Percentiles rank a stretch among this genome's conserved stretches.
Evolutionary conservation across 2,888 invertebrate genomes (phyloP).

Genomic region (Baronia brevicornis): DNA sequence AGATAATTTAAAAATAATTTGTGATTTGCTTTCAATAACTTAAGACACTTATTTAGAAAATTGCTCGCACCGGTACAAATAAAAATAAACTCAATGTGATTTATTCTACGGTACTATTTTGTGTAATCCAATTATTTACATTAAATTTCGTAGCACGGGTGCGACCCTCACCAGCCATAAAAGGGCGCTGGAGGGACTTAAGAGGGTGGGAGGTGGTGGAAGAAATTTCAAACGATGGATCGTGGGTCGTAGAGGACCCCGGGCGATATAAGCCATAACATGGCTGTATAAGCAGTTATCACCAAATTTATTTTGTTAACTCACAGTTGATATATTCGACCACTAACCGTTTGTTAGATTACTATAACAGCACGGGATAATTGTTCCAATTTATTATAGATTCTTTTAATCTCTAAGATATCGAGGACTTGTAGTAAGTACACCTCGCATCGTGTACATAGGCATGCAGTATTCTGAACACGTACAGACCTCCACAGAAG

Average conservation of each 20-base stretch:
- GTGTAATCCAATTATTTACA: slow-evolving; percentile 49
- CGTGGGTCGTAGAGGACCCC: slow-evolving; percentile 31
- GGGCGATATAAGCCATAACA: slow-evolving; percentile 44
- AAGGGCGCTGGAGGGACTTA: slow-evolving; percentile 44
- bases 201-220: slow-evolving; percentile 38
- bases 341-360: too few relatives aligned
- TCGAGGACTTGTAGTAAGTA: too few relatives aligned
- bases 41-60: slow-evolving; percentile 30
- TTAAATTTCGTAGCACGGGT: slow-evolving; percentile 51
- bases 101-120: slow-evolving; percentile 41
- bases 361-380: too few relatives aligned
- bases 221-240: slow-evolving; percentile 41
- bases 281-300: not conserved
- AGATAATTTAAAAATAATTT: too few relatives aligned
- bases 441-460: too few relatives aligned
- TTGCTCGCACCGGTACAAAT: slow-evolving; percentile 24
- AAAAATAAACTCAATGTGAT: slow-evolving; percentile 38
- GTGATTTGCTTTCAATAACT: too few relatives aligned
- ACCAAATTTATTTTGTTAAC: slow-evolving; percentile 3
- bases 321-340: too few relatives aligned
- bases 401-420: too few relatives aligned
- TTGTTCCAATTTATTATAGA: too few relatives aligned
- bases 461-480: slow-evolving; percentile 40
- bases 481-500: slow-evolving; percentile 56
- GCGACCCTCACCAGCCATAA: slow-evolving; percentile 52